phyloP scores from a whole-genome alignment of 2,113 vertebrate species.

The Eulacestoma nigropectus region DNA sequence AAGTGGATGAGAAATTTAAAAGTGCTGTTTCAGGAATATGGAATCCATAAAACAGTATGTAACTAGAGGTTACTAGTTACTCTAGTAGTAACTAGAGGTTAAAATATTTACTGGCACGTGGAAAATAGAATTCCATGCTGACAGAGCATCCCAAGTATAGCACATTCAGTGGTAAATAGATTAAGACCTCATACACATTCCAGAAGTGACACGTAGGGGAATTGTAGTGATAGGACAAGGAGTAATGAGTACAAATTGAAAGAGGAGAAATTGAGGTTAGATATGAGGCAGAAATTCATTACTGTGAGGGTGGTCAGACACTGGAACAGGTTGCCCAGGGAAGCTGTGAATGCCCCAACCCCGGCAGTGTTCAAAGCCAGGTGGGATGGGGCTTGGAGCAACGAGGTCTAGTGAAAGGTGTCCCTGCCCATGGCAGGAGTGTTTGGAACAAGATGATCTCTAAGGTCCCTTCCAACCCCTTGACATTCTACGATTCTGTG shows the following conservation, averaged over 20 bases:
- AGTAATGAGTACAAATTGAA: background rate
- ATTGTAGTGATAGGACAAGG: background rate
- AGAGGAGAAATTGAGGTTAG: background rate
- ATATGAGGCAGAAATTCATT: background rate
- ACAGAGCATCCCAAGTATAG: background rate
- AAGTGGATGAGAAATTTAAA: background rate
- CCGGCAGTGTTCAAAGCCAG: background rate
- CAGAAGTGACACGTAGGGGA: background rate
- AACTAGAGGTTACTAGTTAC: background rate
- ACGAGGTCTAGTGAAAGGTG: background rate
- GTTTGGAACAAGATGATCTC: background rate
- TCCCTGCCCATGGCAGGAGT: background rate
- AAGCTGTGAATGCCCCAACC: background rate
- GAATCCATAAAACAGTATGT: background rate
- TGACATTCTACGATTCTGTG: background rate
- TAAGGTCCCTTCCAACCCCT: background rate
- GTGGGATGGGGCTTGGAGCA: background rate
- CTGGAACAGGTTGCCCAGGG: background rate
- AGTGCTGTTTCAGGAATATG: background rate
- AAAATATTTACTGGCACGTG: background rate
- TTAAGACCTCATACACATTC: background rate
- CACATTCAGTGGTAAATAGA: background rate
- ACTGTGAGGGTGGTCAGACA: background rate
- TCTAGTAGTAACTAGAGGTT: background rate
- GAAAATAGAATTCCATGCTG: background rate